Conservation (phyloP, 2,113 vertebrate genomes). For the Malurus cyaneus region DNA sequence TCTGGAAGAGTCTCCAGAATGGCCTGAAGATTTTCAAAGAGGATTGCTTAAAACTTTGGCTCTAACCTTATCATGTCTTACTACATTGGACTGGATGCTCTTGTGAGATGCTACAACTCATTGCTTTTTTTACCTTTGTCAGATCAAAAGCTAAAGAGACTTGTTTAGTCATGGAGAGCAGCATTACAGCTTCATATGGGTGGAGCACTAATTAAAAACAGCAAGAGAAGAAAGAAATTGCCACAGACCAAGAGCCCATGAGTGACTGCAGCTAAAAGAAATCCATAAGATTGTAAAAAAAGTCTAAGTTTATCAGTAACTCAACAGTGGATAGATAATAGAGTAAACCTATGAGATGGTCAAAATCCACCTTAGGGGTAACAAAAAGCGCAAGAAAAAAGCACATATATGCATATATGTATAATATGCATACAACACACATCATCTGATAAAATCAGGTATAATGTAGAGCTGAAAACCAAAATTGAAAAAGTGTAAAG, state of each 20-base stretch:
- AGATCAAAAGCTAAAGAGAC: not conserved
- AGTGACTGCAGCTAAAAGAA: not conserved
- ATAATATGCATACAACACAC: too few relatives aligned
- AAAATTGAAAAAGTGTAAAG: not conserved
- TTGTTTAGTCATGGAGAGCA: not conserved
- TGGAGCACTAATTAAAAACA: not conserved
- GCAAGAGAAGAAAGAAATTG: not conserved
- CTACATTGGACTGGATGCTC: not conserved
- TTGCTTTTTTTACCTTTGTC: not conserved
- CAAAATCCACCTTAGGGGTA: not conserved
- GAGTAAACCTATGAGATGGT: not conserved
- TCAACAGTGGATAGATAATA: not conserved
- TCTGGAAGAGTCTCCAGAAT: not conserved
- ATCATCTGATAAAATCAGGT: not conserved
- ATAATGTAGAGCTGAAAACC: not conserved
- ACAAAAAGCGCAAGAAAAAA: not conserved
- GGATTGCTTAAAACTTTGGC: not conserved
- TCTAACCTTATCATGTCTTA: not conserved
- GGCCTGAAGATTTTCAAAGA: not conserved
- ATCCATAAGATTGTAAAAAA: not conserved
- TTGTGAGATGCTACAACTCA: not conserved
- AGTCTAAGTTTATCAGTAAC: not conserved
- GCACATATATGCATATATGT: not conserved
- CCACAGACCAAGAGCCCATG: not conserved
- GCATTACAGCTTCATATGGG: not conserved